These are phyloP conservation scores for Camponotus fellah DNA, from an alignment of 2,888 invertebrate genomes.

Conservation along the genomic window DNA sequence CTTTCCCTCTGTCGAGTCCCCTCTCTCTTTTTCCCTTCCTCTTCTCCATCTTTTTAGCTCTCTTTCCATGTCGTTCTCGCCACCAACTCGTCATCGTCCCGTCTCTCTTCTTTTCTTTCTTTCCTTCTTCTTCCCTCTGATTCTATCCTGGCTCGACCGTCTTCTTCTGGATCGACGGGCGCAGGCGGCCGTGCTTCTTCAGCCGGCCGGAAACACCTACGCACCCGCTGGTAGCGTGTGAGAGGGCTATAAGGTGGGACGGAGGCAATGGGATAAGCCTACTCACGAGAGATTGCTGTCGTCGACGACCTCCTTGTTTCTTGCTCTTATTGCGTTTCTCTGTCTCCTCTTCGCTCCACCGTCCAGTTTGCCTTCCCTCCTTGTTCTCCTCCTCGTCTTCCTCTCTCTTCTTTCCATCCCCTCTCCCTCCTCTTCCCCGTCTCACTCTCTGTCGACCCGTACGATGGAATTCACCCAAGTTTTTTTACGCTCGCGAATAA, in stretches of 20 bases:
- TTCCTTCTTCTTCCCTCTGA: conserved; percentile 52
- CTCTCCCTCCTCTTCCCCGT: neutral
- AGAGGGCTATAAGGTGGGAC: conserved; percentile 60
- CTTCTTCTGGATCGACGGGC: conserved; percentile 52
- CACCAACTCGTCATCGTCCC: conserved; percentile 54
- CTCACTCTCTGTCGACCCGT: conserved; percentile 9
- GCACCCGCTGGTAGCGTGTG: conserved; percentile 72
- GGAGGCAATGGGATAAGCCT: conserved; percentile 63
- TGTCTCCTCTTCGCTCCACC: conserved; percentile 27
- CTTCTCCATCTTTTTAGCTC: conserved; percentile 48
- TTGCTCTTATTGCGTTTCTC: conserved; percentile 37
- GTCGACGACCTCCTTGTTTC: conserved; percentile 53
- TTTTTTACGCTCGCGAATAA: conserved; percentile 54
- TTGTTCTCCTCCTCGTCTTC: conserved; percentile 2
- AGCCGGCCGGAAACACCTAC: conserved; percentile 82
- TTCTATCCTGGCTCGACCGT: conserved; percentile 46
- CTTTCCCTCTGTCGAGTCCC: conserved; percentile 55
- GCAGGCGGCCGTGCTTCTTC: conserved; percentile 74
- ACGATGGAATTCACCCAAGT: conserved; percentile 58
- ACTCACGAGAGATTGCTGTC: conserved; percentile 60
- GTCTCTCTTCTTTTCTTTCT: conserved; percentile 52
- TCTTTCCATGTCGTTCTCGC: conserved; percentile 60
- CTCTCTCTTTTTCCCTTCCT: conserved; percentile 39
- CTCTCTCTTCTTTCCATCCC: neutral
- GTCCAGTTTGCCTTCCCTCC: conserved; percentile 21